Conservation (phyloP, 2,113 vertebrate genomes). For the Stercorarius parasiticus region DNA sequence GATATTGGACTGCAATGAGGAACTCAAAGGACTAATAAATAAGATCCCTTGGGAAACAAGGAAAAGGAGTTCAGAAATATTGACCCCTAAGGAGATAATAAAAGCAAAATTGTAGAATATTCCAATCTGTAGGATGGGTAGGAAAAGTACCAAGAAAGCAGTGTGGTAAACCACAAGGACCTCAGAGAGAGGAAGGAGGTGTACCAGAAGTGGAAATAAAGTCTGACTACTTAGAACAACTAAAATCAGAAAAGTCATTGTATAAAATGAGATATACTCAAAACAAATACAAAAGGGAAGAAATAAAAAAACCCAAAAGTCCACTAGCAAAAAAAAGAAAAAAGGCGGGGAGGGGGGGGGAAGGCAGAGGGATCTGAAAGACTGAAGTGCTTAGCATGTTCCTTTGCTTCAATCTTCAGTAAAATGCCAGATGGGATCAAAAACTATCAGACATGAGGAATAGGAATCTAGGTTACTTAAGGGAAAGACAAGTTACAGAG, state of each 20-base stretch:
- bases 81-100: neutral
- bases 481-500: neutral
- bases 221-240: neutral
- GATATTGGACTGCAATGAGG: neutral
- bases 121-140: neutral
- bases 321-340: neutral
- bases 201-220: neutral
- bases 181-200: neutral
- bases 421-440: neutral
- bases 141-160: neutral
- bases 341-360: fast-evolving
- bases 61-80: neutral
- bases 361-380: neutral
- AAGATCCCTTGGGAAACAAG: neutral
- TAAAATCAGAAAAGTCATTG: neutral
- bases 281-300: neutral
- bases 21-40: neutral
- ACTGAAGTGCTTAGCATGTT: neutral
- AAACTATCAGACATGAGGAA: neutral
- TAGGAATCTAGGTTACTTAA: neutral
- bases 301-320: neutral
- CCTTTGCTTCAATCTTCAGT: neutral
- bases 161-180: neutral
- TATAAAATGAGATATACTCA: neutral
- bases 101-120: neutral